These are phyloP conservation scores for Bombus affinis DNA, from an alignment of 1,140 invertebrate genomes.

Conservation along the genomic window DNA sequence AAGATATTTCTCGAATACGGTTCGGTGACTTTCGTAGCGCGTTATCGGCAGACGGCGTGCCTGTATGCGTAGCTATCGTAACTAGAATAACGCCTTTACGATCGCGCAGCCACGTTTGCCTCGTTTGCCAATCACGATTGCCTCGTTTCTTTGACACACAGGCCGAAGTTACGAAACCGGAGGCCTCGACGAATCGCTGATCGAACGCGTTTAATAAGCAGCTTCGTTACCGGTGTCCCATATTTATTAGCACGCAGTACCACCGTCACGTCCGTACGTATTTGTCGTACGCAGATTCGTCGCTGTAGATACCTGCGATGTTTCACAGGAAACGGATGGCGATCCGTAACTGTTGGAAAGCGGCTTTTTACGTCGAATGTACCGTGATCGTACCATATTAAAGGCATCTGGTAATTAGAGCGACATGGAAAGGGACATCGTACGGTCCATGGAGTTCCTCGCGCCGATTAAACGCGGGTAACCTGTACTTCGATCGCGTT, in stretches of 20 bases:
- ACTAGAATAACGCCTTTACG: constrained; percentile 22
- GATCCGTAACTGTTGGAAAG: constrained; percentile 1
- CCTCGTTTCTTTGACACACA: neutral
- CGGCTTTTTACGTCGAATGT: constrained; percentile 3
- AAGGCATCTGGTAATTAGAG: constrained; percentile 28
- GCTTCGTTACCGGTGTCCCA: neutral
- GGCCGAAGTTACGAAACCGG: constrained; percentile 29
- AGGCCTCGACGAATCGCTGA: neutral
- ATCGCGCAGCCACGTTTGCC: neutral
- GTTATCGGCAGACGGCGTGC: constrained; percentile 11
- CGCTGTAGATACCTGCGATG: neutral
- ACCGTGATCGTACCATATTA: neutral
- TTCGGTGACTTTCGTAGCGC: constrained; percentile 4
- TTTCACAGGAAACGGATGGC: neutral
- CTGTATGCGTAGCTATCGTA: constrained; percentile 1
- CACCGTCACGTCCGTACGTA: neutral
- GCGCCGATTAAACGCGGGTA: constrained; percentile 10
- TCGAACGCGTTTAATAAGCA: constrained; percentile 28
- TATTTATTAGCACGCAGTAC: constrained; percentile 23
- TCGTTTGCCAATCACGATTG: neutral
- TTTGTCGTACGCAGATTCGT: neutral
- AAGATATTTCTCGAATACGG: constrained; percentile 33
- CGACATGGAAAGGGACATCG: constrained; percentile 7
- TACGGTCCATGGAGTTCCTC: constrained; percentile 3
- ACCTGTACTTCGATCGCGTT: neutral